Percentiles rank a stretch among this genome's conserved stretches.
Conservation (phyloP, 2,113 vertebrate genomes). For the Myiozetetes cayanensis region DNA sequence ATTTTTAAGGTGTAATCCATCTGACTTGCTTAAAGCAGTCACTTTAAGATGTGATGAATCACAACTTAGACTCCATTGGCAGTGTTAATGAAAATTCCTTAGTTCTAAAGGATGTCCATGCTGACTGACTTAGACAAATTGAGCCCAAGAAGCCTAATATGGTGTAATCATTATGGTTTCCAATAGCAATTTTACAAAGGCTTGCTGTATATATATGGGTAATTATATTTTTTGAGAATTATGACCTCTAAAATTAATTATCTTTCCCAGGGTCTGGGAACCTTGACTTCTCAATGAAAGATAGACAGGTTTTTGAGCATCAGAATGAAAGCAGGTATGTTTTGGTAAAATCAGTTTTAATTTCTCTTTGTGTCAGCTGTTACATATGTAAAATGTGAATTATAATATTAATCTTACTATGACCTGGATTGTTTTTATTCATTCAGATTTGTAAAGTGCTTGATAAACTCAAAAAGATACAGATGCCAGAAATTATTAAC, state of each 20-base stretch:
- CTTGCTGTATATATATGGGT: not conserved
- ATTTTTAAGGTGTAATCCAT: constrained; percentile 21
- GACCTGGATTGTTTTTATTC: not conserved
- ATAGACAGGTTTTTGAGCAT: not conserved
- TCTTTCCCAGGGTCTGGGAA: not conserved
- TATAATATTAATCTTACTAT: constrained; percentile 22
- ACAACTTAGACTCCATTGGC: not conserved
- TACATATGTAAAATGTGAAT: constrained; percentile 3
- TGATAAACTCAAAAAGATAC: not conserved
- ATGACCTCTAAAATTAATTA: not conserved
- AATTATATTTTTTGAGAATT: not conserved
- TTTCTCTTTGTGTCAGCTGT: not conserved
- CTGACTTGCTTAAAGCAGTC: constrained; percentile 6
- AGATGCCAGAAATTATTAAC: not conserved
- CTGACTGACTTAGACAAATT: constrained; percentile 27
- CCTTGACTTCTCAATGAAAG: not conserved
- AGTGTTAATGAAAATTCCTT: constrained; percentile 26
- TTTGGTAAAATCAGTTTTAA: not conserved
- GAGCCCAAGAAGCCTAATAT: not conserved
- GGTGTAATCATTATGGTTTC: not conserved
- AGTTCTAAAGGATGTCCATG: not conserved
- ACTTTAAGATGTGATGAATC: constrained; percentile 34
- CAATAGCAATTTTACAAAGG: not conserved
- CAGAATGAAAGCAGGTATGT: not conserved
- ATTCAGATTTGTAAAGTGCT: constrained; percentile 5